Evolutionary conservation across 30 jellyfish, hydroid and myxozoan genomes (phyloP).

Genomic region (Euphysa ruthae): DNA sequence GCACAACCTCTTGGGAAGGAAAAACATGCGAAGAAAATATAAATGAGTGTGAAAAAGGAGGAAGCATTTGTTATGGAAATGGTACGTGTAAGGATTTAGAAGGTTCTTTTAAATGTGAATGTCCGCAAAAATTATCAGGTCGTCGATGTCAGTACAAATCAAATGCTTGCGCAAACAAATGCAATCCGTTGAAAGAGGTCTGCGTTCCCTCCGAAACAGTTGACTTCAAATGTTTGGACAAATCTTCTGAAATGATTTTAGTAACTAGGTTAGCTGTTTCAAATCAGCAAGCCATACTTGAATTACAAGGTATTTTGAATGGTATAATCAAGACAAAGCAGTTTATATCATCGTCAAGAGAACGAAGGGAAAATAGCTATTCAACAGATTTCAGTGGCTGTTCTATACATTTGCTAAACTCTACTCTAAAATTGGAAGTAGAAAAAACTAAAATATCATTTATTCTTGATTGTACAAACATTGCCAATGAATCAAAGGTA

Average conservation of each 20-base stretch:
- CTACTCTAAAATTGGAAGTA: background rate
- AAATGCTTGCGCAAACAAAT: conserved; percentile 56
- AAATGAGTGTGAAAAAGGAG: conserved; percentile 39
- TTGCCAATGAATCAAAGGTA: background rate
- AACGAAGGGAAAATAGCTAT: background rate
- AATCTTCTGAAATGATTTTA: conserved; percentile 19
- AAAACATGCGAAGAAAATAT: conserved; percentile 46
- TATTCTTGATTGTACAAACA: conserved; percentile 8
- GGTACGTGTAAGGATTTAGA: conserved; percentile 51
- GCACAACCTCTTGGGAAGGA: conserved; percentile 75
- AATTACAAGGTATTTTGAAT: conserved; percentile 41
- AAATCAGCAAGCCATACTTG: conserved; percentile 9
- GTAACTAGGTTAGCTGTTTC: background rate
- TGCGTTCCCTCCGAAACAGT: conserved; percentile 23
- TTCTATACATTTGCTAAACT: conserved; percentile 1
- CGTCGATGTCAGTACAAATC: conserved; percentile 45
- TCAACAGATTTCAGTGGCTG: conserved; percentile 13
- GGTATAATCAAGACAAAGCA: conserved; percentile 20
- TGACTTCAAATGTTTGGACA: conserved; percentile 4
- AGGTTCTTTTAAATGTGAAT: conserved; percentile 77
- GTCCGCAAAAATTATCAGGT: conserved; percentile 64
- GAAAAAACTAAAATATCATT: background rate
- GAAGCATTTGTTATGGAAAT: conserved; percentile 13
- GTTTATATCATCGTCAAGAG: background rate
- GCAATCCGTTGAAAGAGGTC: conserved; percentile 8